Evolutionary conservation across 1,140 invertebrate species (phyloP), one percentile per base, ranked within the genome.

Genomic region (Drosophila ficusphila): DNA sequence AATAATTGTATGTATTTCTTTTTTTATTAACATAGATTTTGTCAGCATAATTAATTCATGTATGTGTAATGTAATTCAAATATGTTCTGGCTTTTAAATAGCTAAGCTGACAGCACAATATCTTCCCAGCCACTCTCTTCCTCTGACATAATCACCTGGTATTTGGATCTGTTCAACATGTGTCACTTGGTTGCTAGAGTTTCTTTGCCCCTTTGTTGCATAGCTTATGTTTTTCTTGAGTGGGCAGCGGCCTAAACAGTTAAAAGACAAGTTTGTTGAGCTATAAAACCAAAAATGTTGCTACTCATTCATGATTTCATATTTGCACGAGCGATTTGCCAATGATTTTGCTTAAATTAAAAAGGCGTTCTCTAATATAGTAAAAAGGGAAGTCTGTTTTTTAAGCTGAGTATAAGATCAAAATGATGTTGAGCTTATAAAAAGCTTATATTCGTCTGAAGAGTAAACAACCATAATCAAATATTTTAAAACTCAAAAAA

Each of bases 271-370:
- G 78, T 82, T 81, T 81, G 56, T 54, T 64, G 21, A 49, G 67
- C 51, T 33, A 62, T 82, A 81, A 77, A 81, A 64, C 60, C 56
- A 61, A 64, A 82, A 69, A 72, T 73, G 74, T 69, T 76, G 72
- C 79, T 68, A 42, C 75, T 36, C 54, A 61, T 41, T 23, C 18
- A 11, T 25, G 38, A 4, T 33, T 25, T 61, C 11, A 42, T 39
- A n/a, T 21, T 27, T 21, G 21, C 38, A 12, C 9, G 11, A n/a
- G 36, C 46, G 38, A 44, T 68, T 54, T 42, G 16, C 8, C n/a
- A 0, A 38, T 16, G 8, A 27, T 67, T 61, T 49, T 33, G 27
- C 2, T 3, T 29, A 29, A 14, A 25, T 36, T 46, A 8, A 23
- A 36, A 21, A 23, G 5, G 38, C 14, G 36, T 68, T 42, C 46